Conservation (phyloP, 2,888 invertebrate species). For the Dasypogon diadema region DNA sequence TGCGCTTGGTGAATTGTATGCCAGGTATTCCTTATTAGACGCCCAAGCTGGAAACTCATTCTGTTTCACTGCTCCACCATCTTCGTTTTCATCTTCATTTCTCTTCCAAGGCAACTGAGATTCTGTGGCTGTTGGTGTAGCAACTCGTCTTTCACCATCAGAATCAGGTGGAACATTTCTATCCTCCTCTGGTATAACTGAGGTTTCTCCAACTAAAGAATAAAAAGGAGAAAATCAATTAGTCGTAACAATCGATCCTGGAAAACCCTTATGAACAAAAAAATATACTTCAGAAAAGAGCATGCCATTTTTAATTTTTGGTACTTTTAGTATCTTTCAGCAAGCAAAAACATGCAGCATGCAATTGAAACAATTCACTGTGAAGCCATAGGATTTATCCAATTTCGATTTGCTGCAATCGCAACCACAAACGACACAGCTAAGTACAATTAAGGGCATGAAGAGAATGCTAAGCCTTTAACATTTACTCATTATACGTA, state of each 20-base stretch:
- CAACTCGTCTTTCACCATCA: conserved; percentile 79
- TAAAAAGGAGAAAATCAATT: neutral
- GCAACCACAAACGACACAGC: neutral
- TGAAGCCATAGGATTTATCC: neutral
- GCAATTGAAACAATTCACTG: conserved; percentile 8
- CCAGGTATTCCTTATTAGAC: conserved; percentile 92
- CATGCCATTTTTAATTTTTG: conserved; percentile 8
- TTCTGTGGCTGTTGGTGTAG: conserved; percentile 90
- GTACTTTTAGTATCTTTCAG: neutral
- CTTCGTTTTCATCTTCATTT: conserved; percentile 79
- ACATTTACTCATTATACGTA: neutral
- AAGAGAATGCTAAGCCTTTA: conserved; percentile 2
- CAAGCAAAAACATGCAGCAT: conserved; percentile 42
- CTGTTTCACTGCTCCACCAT: conserved; percentile 78
- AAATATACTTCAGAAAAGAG: conserved; percentile 22
- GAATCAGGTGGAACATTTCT: conserved; percentile 64
- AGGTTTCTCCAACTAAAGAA: conserved; percentile 64
- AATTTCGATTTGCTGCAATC: neutral
- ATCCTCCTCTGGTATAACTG: conserved; percentile 65
- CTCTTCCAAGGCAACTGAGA: conserved; percentile 94
- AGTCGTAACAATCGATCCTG: too few relatives aligned
- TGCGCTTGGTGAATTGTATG: conserved; percentile 91
- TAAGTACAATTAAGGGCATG: neutral
- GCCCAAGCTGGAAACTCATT: conserved; percentile 96
- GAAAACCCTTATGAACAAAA: neutral